These are phyloP conservation scores for Xylota segnis DNA, from an alignment of 2,888 invertebrate genomes.

Conservation along the genomic window DNA sequence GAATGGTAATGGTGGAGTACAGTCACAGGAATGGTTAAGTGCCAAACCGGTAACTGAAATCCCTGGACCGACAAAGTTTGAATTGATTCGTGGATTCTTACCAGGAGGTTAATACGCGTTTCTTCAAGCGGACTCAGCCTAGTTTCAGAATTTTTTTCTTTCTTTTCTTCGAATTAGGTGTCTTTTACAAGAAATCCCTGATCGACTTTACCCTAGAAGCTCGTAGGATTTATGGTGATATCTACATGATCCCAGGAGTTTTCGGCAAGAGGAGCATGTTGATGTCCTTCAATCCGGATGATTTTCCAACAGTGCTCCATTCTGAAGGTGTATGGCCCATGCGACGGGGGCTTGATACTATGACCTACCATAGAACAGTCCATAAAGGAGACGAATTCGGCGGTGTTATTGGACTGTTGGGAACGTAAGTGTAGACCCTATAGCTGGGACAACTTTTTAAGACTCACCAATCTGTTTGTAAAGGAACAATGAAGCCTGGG, in stretches of 20 bases:
- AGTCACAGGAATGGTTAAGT: constrained; percentile 35
- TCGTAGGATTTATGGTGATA: constrained; percentile 81
- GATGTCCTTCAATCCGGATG: constrained; percentile 85
- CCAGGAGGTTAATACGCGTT: constrained; percentile 78
- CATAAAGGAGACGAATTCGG: constrained; percentile 79
- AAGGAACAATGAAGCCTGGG: constrained; percentile 88
- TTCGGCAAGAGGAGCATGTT: constrained; percentile 80
- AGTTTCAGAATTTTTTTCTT: neutral
- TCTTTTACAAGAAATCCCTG: constrained; percentile 28
- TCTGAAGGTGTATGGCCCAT: constrained; percentile 76
- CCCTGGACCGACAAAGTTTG: constrained; percentile 72
- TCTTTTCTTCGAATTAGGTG: constrained; percentile 1
- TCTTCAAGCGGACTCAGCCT: neutral
- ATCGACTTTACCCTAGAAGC: constrained; percentile 2
- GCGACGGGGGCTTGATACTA: constrained; percentile 81
- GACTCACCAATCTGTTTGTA: constrained; percentile 81
- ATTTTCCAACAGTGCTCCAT: constrained; percentile 83
- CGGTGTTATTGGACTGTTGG: constrained; percentile 77
- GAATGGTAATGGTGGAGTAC: neutral
- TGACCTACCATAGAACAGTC: constrained; percentile 82
- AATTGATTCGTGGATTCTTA: constrained; percentile 70
- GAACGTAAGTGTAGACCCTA: constrained; percentile 71
- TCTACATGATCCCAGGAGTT: constrained; percentile 82
- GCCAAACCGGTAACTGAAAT: constrained; percentile 71
- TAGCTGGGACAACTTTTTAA: neutral